Percentiles rank a stretch among this genome's conserved stretches.
Conservation (phyloP, 1,140 invertebrate species). For the Acromyrmex echinatior region DNA sequence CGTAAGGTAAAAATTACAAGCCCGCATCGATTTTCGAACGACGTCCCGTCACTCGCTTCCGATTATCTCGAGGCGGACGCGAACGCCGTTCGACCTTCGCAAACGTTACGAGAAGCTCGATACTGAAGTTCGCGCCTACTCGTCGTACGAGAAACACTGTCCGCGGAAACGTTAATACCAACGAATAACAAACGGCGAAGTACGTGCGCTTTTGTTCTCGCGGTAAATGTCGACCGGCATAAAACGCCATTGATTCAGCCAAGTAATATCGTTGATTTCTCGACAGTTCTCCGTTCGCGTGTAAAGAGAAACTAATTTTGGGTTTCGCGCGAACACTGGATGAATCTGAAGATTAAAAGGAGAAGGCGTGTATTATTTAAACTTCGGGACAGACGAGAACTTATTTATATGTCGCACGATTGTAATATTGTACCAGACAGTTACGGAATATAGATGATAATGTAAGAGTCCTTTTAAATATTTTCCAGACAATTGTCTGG, state of each 20-base stretch:
- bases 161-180: conserved; percentile 53
- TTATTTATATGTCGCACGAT: background rate
- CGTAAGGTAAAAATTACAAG: conserved; percentile 58
- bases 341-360: background rate
- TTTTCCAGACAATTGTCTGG: background rate
- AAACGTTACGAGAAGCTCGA: conserved; percentile 55
- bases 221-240: conserved; percentile 48
- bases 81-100: conserved; percentile 47
- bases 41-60: conserved; percentile 53
- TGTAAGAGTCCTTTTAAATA: background rate
- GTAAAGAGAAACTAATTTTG: conserved; percentile 18
- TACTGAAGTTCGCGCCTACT: conserved; percentile 54
- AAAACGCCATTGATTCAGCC: conserved; percentile 30
- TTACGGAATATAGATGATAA: background rate
- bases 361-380: too few species aligned
- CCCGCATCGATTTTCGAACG: conserved; percentile 59
- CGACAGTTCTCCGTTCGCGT: conserved; percentile 8
- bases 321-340: background rate
- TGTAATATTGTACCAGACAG: background rate
- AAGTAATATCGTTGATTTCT: conserved; percentile 22
- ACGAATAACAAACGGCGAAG: conserved; percentile 43
- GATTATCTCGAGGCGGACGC: conserved; percentile 51
- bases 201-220: conserved; percentile 39
- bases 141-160: conserved; percentile 28
- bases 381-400: background rate